These are phyloP conservation scores for Proales similis DNA, from an alignment of 1,140 invertebrate genomes.

Conservation along the genomic window DNA sequence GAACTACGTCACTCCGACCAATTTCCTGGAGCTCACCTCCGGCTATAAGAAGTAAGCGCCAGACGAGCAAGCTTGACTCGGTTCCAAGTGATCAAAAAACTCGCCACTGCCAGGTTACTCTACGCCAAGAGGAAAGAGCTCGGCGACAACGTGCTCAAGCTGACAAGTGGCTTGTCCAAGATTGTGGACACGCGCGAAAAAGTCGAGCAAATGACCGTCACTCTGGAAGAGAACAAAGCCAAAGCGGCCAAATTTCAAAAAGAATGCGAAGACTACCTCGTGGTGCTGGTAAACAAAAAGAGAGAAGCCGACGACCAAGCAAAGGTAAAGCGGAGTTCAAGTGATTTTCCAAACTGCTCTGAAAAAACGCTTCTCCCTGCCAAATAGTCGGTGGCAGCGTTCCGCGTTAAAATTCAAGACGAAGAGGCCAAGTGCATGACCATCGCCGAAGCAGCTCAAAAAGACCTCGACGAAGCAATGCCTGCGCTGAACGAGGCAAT, in stretches of 20 bases:
- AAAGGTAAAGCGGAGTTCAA: constrained; percentile 43
- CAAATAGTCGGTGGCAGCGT: constrained; percentile 58
- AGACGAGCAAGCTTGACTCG: too few relatives aligned
- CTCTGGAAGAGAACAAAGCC: constrained; percentile 67
- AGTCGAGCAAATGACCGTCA: constrained; percentile 66
- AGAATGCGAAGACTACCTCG: constrained; percentile 66
- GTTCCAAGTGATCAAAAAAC: background rate
- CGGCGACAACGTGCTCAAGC: constrained; percentile 63
- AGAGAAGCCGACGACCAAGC: constrained; percentile 70
- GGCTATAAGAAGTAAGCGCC: constrained; percentile 69
- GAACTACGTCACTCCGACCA: constrained; percentile 76
- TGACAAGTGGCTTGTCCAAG: constrained; percentile 65
- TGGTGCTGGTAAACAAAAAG: constrained; percentile 67
- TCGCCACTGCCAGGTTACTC: constrained; percentile 59
- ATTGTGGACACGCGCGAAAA: constrained; percentile 66
- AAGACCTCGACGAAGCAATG: constrained; percentile 71
- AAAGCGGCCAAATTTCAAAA: constrained; percentile 65
- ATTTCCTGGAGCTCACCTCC: constrained; percentile 71
- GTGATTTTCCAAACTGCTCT: constrained; percentile 5
- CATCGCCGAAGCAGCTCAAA: constrained; percentile 68
- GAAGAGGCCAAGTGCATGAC: constrained; percentile 71
- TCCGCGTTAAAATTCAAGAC: constrained; percentile 64
- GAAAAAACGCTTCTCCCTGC: background rate
- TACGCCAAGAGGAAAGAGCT: constrained; percentile 64
- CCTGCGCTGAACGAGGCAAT: constrained; percentile 74